phyloP scores from a whole-genome alignment of 1,140 invertebrate species.

The Penaeus japonicus region DNA sequence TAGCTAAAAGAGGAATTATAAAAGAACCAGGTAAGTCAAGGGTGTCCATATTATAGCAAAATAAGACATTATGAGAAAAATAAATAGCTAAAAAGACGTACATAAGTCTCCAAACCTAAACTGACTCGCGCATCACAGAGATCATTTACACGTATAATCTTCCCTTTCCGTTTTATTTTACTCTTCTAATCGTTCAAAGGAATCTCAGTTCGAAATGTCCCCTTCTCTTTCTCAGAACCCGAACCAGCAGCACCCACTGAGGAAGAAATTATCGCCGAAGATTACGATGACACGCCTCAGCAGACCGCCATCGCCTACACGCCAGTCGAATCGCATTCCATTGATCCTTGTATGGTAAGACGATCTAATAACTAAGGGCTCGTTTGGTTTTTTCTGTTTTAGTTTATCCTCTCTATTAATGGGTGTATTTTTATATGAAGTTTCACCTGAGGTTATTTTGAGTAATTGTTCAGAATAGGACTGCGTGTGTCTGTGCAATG shows the following conservation, averaged over 20 bases:
- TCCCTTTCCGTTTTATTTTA: slow-evolving; percentile 66
- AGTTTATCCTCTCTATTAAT: too few relatives aligned
- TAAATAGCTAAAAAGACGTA: too few relatives aligned
- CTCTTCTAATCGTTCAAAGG: slow-evolving; percentile 60
- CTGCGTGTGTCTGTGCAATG: too few relatives aligned
- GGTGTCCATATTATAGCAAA: slow-evolving; percentile 63
- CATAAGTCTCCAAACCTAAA: too few relatives aligned
- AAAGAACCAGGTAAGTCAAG: slow-evolving; percentile 63
- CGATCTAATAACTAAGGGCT: too few relatives aligned
- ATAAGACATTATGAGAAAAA: slow-evolving; percentile 57
- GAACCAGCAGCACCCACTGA: slow-evolving; percentile 67
- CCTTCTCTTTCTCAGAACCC: slow-evolving; percentile 38
- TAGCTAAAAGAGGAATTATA: slow-evolving; percentile 83
- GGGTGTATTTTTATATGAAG: too few relatives aligned
- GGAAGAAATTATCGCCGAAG: slow-evolving; percentile 88
- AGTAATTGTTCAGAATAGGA: too few relatives aligned
- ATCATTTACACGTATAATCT: too few relatives aligned
- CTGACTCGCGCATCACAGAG: too few relatives aligned
- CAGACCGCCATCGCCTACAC: slow-evolving; percentile 49
- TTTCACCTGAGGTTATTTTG: too few relatives aligned
- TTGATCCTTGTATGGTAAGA: slow-evolving; percentile 43
- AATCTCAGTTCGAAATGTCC: background rate
- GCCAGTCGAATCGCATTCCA: slow-evolving; percentile 21
- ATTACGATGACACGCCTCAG: slow-evolving; percentile 73
- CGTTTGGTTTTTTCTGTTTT: background rate